These are phyloP conservation scores for Portunus trituberculatus DNA, from an alignment of 1,140 invertebrate genomes.

Conservation along the genomic window DNA sequence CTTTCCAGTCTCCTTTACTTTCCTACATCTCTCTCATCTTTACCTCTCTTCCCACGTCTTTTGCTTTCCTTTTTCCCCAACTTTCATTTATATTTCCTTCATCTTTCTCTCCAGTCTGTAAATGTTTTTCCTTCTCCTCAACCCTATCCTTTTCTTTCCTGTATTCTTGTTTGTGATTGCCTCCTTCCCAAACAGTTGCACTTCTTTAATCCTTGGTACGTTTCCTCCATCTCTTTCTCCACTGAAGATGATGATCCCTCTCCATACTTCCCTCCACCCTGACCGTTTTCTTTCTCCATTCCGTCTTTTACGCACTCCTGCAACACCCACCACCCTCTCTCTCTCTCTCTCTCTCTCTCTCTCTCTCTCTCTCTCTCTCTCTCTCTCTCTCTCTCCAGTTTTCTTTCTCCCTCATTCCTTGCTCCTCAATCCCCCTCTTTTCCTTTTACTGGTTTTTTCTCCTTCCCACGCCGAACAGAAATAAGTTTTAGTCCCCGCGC, in stretches of 20 bases:
- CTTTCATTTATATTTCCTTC: neutral
- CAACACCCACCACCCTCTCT: neutral
- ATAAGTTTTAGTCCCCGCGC: too few species aligned
- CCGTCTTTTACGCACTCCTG: neutral
- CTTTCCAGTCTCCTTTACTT: neutral
- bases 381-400: neutral
- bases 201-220: too few species aligned
- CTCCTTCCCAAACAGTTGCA: too few species aligned
- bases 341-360: neutral
- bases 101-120: neutral
- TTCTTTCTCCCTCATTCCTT: neutral
- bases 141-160: neutral
- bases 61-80: neutral
- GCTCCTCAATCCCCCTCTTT: neutral
- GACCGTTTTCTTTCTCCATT: neutral
- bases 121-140: neutral
- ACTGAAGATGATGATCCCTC: too few species aligned
- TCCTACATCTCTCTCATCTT: neutral
- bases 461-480: too few species aligned
- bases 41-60: neutral
- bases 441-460: conserved; percentile 5
- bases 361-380: neutral
- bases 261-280: too few species aligned
- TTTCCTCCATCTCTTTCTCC: too few species aligned
- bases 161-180: neutral